Percentiles rank a stretch among this genome's conserved stretches.
Conservation (phyloP, 2,113 vertebrate species). For the Sorex fumeus region DNA sequence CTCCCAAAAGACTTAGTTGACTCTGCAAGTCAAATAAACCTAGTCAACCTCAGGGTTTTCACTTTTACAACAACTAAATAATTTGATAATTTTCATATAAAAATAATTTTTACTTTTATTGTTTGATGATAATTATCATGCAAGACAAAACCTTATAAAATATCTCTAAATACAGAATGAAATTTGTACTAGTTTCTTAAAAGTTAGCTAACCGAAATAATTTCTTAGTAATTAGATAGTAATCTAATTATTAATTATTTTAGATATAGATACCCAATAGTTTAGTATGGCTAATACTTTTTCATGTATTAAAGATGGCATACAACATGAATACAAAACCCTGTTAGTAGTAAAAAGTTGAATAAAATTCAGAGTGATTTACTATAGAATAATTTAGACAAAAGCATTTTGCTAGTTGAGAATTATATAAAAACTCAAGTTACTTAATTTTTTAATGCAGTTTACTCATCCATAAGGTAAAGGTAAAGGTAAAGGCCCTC, state of each 20-base stretch:
- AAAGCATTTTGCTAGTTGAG: not conserved
- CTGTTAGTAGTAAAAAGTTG: not conserved
- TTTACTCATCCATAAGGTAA: not conserved
- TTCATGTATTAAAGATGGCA: not conserved
- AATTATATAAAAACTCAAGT: not conserved
- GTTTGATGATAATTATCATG: not conserved
- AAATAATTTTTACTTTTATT: conserved; percentile 37
- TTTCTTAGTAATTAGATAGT: not conserved
- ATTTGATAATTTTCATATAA: not conserved
- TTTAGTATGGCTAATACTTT: not conserved
- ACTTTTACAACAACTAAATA: not conserved
- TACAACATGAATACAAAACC: not conserved
- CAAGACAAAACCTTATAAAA: not conserved
- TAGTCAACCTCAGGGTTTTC: not conserved
- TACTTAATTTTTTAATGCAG: not conserved
- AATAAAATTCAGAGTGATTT: not conserved
- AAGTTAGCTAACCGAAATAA: not conserved
- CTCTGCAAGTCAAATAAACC: not conserved
- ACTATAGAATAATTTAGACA: not conserved
- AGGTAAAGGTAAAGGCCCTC: too few relatives aligned
- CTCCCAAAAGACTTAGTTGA: not conserved
- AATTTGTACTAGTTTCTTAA: not conserved
- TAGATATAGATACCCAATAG: not conserved
- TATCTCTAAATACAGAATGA: not conserved
- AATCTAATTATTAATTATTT: not conserved